phyloP scores from a whole-genome alignment of 2,797 vertebrate species.

The Chloroceryle inda region DNA sequence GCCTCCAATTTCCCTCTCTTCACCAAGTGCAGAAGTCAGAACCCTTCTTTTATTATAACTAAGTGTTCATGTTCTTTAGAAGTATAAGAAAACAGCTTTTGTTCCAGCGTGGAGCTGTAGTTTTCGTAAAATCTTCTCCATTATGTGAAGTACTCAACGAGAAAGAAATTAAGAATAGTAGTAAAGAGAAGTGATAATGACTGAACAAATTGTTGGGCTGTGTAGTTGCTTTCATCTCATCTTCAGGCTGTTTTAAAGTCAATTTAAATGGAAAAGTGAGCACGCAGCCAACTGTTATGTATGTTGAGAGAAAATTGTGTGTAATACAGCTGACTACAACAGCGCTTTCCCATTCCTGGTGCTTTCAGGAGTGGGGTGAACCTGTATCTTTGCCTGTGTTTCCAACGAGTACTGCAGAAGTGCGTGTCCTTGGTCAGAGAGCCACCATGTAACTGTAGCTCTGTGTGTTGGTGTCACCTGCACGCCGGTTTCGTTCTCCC shows the following conservation, averaged over 20 bases:
- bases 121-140: background rate
- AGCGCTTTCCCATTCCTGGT: background rate
- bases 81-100: background rate
- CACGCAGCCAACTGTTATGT: background rate
- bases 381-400: background rate
- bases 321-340: background rate
- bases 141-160: background rate
- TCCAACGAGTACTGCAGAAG: background rate
- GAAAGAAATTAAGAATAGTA: slow-evolving; percentile 1
- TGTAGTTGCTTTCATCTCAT: background rate
- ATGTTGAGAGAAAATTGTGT: background rate
- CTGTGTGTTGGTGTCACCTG: background rate
- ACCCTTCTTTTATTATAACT: background rate
- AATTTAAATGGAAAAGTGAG: slow-evolving; percentile 12
- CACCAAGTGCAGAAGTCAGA: background rate
- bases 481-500: background rate
- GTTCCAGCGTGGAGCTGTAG: background rate
- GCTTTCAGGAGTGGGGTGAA: background rate
- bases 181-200: background rate
- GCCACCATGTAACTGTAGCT: background rate
- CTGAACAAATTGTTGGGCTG: background rate
- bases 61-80: background rate
- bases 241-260: background rate
- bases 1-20: background rate
- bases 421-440: background rate